Evolutionary conservation across 2,113 vertebrate species (phyloP).

Genomic region (Halichoerus grypus): DNA sequence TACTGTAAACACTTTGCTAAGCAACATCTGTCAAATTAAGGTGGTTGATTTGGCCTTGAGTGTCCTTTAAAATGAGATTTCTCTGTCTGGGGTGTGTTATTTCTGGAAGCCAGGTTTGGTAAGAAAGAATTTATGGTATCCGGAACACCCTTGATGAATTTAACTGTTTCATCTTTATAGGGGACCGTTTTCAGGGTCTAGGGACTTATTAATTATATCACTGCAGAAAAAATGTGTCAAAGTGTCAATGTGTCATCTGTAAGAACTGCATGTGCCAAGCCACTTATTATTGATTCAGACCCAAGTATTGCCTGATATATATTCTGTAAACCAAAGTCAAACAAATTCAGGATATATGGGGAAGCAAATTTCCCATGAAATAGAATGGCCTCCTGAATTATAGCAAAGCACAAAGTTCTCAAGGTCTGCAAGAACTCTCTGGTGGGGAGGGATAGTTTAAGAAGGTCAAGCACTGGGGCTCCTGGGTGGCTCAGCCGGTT

Average conservation of each 20-base stretch:
- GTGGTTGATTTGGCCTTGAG: slow-evolving; percentile 12
- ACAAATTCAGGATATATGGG: neutral
- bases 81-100: neutral
- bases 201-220: slow-evolving; percentile 9
- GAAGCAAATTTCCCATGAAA: neutral
- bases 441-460: neutral
- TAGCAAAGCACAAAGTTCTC: neutral
- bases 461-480: neutral
- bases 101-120: neutral
- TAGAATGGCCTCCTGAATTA: neutral
- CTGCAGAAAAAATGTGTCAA: neutral
- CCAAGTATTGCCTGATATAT: neutral
- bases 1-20: slow-evolving; percentile 31
- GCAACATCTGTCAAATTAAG: slow-evolving; percentile 61
- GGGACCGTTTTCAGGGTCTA: neutral
- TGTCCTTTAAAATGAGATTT: slow-evolving; percentile 51
- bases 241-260: neutral
- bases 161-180: neutral
- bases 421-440: neutral
- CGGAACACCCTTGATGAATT: neutral
- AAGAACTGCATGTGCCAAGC: neutral
- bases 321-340: neutral
- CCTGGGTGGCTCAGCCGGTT: no score
- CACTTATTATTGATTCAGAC: neutral
- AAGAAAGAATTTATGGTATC: slow-evolving; percentile 29